Base-by-base conservation (phyloP, 2,113 vertebrate genomes). In the Symphodus melops region DNA sequence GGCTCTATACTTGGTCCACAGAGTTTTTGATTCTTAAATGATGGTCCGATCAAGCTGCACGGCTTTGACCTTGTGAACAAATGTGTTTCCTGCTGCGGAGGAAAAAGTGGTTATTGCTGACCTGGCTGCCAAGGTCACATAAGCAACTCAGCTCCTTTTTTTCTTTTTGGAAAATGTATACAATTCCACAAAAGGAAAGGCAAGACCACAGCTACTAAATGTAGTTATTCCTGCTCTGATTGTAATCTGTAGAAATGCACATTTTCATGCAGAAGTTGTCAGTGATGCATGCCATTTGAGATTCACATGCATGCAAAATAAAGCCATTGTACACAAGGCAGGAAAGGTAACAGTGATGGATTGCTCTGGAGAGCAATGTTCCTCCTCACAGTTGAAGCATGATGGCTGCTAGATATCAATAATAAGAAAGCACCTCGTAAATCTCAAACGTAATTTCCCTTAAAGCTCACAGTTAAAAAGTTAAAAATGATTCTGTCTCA, bases 371-470 rank as follows among this genome's bases (percentile, higher is more conserved):
- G 84, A 63, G 36, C 59, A 57, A 70, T 65, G 57, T 75, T 53
- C 68, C 66, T 77, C 46, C 53, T 66, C 85, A 62, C 76, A 69
- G 28, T 55, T 68, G 66, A 79, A 75, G 77, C 60, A 54, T 72
- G 64, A 72, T 57, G 52, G 67, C n/a, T 82, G 70, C 82, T 83
- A 68, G 79, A 86, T 82, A 81, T 75, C 77, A 81, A 75, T 72
- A 73, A 75, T 77, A 79, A 61, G 75, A 62, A 79, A 58, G 41
- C 23, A 62, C 41, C 39, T 67, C 72, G 55, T 84, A 66, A 69
- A 81, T 84, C 62, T 59, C 46, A 21, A 70, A 63, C 44, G 65
- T 76, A 44, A 72, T 72, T 79, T 81, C 21, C 66, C 77, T 39
- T 23, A 53, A 75, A 78, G 74, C 48, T 25, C 21, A 71, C 36